These are phyloP conservation scores for Agapornis roseicollis DNA, from an alignment of 2,113 vertebrate species.

Conservation along the genomic window DNA sequence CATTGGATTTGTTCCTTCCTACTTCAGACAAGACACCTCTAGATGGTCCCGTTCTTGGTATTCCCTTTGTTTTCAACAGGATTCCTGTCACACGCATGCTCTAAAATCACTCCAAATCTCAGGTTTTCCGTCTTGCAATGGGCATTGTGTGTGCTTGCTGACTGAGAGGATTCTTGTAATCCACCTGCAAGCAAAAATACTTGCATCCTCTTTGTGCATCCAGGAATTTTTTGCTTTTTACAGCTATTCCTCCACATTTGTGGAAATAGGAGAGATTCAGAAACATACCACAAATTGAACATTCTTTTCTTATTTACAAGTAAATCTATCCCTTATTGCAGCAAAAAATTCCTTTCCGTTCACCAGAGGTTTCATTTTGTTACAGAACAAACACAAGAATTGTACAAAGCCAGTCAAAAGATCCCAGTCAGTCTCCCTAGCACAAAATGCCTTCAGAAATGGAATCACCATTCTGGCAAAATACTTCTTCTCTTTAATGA, in stretches of 20 bases:
- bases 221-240: not conserved
- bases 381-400: not conserved
- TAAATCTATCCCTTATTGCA: not conserved
- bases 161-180: not conserved
- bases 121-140: not conserved
- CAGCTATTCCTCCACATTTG: not conserved
- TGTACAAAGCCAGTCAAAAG: not conserved
- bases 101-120: not conserved
- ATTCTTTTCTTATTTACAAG: not conserved
- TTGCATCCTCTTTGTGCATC: not conserved
- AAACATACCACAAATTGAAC: not conserved
- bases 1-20: not conserved
- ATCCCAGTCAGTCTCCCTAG: not conserved
- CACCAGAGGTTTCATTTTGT: not conserved
- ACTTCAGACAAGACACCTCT: not conserved
- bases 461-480: not conserved
- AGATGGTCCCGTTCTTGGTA: fast-evolving
- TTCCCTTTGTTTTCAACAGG: not conserved
- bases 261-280: not conserved
- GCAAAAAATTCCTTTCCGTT: not conserved
- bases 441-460: not conserved
- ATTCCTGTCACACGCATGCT: not conserved
- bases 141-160: not conserved
- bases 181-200: not conserved
- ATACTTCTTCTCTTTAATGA: not conserved